phyloP scores from a whole-genome alignment of 2,113 vertebrate species.

The Sinocyclocheilus grahami region DNA sequence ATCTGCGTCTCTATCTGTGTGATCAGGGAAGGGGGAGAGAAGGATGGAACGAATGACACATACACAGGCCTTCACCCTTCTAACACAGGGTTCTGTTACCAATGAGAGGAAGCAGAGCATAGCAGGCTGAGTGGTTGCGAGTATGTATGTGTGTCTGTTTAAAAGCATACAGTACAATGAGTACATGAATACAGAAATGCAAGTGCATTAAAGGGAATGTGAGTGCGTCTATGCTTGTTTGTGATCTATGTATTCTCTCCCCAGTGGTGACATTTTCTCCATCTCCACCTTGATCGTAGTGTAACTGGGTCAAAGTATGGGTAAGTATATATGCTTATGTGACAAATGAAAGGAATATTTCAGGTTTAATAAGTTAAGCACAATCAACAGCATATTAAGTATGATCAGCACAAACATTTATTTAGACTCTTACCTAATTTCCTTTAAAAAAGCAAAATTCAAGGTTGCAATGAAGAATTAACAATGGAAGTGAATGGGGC shows the following conservation, averaged over 20 bases:
- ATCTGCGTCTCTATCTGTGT: conserved; percentile 57
- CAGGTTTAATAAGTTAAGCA: neutral
- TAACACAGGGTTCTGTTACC: conserved; percentile 64
- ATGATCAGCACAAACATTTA: neutral
- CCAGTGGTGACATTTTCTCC: conserved; percentile 18
- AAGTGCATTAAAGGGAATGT: conserved; percentile 22
- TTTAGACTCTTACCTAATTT: neutral
- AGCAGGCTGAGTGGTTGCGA: conserved; percentile 33
- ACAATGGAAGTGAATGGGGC: neutral
- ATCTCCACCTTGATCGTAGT: conserved; percentile 22
- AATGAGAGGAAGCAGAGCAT: conserved; percentile 52
- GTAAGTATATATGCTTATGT: conserved; percentile 18
- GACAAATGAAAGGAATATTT: neutral
- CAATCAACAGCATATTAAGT: neutral
- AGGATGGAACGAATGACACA: conserved; percentile 68
- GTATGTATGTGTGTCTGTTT: conserved; percentile 20
- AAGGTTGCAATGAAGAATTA: neutral
- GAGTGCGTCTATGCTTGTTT: neutral
- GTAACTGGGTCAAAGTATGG: conserved; percentile 1
- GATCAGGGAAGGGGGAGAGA: conserved; percentile 47
- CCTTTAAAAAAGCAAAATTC: neutral
- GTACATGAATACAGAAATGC: conserved; percentile 1
- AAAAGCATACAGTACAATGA: neutral
- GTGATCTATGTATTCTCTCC: conserved; percentile 27
- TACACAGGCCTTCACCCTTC: conserved; percentile 58